Base-by-base conservation (phyloP, 1,140 invertebrate species). In the Cyrtorhinus lividipennis region DNA sequence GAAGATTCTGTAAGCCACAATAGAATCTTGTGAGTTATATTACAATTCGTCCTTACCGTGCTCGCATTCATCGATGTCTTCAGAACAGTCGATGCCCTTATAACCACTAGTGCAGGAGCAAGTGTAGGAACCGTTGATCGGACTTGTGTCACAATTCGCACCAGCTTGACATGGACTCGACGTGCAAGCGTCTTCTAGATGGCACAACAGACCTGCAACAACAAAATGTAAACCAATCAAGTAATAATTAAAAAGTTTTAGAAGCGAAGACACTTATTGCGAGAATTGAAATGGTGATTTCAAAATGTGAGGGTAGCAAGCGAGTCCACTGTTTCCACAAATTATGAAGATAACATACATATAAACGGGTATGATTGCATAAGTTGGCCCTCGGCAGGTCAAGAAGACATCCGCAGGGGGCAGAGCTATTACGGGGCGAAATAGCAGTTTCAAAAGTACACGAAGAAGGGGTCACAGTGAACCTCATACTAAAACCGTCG, bases 111-210 rank as follows among this genome's bases (percentile, higher is more conserved):
- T 88, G 71, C 95, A 98, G 10, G 88, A 91, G 72, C 95, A 98
- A 12, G 92, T 86, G 73, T 91, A 94, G 2, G 89, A 90, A 0
- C 95, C 92, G 70, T 94, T 92, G 66, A 96, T 92, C 10, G 93
- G 93, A 66, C 89, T 95, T 0, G 94, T 97, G 72, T 96, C 90
- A 71, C 95, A 98, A 66, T 90, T 90, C 3, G 94, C 91, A 65
- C 91, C 91, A 0, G 86, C 83, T 68, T 95, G 90, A 72, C 95
- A 98, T 0, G 95, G 95, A 76, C 92, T 94, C n/a, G 89, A 92
- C 0, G 89, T 90, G 73, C 95, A 98, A 0, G 93, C 92, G 72
- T 98, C 94, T 64, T 97, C 91, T 73, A 98, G 76, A 72, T 98
- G 95, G 69, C 95, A 98, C 0, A 96, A 79, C 12, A 95, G 75